These are phyloP conservation scores for Chloromyia formosa DNA, from an alignment of 2,888 invertebrate genomes.

Conservation along the genomic window DNA sequence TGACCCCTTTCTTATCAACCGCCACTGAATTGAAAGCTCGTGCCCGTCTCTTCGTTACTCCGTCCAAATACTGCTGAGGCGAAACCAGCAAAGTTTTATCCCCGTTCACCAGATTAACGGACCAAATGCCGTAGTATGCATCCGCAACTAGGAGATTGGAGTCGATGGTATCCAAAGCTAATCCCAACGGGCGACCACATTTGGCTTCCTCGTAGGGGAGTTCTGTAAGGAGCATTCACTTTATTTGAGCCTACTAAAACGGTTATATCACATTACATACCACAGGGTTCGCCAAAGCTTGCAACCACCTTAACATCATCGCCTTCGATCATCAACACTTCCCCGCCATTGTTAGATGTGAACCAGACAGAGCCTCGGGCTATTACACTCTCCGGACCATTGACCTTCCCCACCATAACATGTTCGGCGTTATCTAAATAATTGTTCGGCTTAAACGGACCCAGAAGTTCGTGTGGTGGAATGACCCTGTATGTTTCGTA, in stretches of 20 bases:
- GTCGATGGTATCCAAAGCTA: slow-evolving; percentile 80
- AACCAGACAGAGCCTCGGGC: slow-evolving; percentile 78
- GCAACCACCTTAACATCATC: slow-evolving; percentile 75
- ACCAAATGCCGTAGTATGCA: slow-evolving; percentile 89
- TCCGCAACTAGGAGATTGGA: slow-evolving; percentile 79
- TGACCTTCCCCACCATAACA: slow-evolving; percentile 73
- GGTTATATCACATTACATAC: slow-evolving; percentile 62
- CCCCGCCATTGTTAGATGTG: slow-evolving; percentile 80
- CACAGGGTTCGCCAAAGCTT: slow-evolving; percentile 80
- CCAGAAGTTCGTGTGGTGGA: slow-evolving; percentile 67
- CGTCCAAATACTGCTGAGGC: slow-evolving; percentile 73
- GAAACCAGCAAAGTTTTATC: slow-evolving; percentile 74
- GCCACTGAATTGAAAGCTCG: slow-evolving; percentile 80
- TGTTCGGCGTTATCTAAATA: slow-evolving; percentile 74
- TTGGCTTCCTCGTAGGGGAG: slow-evolving; percentile 78
- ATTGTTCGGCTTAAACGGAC: slow-evolving; percentile 70
- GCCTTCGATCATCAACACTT: slow-evolving; percentile 77
- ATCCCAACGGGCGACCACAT: slow-evolving; percentile 92
- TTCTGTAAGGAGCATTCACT: slow-evolving; percentile 64
- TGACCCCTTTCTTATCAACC: slow-evolving; percentile 79
- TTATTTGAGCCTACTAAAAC: neutral
- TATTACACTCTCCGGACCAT: slow-evolving; percentile 82
- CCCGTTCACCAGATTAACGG: slow-evolving; percentile 79
- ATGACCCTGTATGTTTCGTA: slow-evolving; percentile 63
- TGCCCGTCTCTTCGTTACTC: slow-evolving; percentile 67